Evolutionary conservation across 2,113 vertebrate genomes (phyloP).

Genomic region (Burhinus bistriatus): DNA sequence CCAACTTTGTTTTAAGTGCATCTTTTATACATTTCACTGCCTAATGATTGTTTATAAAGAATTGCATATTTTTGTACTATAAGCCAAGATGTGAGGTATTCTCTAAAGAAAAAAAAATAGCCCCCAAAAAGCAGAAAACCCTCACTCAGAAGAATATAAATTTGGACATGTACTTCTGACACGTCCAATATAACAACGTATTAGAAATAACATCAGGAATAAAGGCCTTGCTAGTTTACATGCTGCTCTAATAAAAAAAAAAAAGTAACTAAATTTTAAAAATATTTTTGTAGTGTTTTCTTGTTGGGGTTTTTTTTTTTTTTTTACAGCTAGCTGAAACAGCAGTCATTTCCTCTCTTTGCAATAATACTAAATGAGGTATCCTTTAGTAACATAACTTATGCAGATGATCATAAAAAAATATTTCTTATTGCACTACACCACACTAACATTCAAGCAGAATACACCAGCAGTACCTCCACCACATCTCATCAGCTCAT

Average conservation of each 20-base stretch:
- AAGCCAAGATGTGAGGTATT: neutral
- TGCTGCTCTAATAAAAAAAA: neutral
- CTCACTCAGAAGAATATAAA: neutral
- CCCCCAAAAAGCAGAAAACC: neutral
- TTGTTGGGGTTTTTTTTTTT: neutral
- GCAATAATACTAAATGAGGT: neutral
- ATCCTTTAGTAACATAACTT: neutral
- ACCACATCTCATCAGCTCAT: neutral
- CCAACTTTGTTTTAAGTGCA: neutral
- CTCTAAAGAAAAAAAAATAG: neutral
- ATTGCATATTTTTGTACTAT: neutral
- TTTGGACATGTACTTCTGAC: neutral
- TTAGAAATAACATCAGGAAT: neutral
- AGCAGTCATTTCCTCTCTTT: neutral
- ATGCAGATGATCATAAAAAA: neutral
- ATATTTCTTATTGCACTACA: neutral
- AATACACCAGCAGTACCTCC: neutral
- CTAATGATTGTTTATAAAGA: neutral
- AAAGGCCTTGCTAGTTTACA: neutral
- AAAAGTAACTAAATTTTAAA: neutral
- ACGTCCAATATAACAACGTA: rapidly evolving
- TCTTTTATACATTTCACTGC: neutral
- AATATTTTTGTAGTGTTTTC: neutral
- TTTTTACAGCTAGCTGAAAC: neutral
- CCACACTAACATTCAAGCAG: too few relatives aligned